Conservation (phyloP, 2,797 vertebrate species). For the Iguana delicatissima region DNA sequence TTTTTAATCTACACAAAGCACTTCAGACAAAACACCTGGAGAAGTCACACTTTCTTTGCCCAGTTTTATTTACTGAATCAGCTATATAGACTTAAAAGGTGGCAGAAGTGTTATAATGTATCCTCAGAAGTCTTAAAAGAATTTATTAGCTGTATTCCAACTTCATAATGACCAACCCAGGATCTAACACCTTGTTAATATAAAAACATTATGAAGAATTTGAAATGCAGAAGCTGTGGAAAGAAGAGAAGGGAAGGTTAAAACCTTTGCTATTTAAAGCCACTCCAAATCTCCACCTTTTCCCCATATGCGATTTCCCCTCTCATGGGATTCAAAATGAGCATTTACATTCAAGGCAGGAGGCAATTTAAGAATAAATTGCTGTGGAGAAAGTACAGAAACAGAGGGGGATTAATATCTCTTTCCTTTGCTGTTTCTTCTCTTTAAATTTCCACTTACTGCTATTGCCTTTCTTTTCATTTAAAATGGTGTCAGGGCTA, state of each 20-base stretch:
- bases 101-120: background rate
- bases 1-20: conserved; percentile 54
- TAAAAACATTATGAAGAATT: background rate
- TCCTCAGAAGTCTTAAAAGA: background rate
- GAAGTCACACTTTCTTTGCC: conserved; percentile 49
- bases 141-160: background rate
- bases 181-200: background rate
- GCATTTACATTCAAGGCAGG: background rate
- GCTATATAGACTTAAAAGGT: background rate
- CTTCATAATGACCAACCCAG: background rate
- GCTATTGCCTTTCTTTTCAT: background rate
- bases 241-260: background rate
- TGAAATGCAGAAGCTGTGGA: background rate
- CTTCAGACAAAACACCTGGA: conserved; percentile 58
- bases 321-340: background rate
- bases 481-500: background rate
- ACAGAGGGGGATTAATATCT: background rate
- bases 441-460: background rate
- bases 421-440: background rate
- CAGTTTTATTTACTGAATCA: conserved; percentile 53
- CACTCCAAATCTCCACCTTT: background rate
- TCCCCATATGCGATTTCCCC: background rate
- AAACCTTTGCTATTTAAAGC: background rate
- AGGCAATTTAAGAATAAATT: background rate
- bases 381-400: background rate